phyloP scores from a whole-genome alignment of 2,888 invertebrate genomes.

The Teleogryllus oceanicus region DNA sequence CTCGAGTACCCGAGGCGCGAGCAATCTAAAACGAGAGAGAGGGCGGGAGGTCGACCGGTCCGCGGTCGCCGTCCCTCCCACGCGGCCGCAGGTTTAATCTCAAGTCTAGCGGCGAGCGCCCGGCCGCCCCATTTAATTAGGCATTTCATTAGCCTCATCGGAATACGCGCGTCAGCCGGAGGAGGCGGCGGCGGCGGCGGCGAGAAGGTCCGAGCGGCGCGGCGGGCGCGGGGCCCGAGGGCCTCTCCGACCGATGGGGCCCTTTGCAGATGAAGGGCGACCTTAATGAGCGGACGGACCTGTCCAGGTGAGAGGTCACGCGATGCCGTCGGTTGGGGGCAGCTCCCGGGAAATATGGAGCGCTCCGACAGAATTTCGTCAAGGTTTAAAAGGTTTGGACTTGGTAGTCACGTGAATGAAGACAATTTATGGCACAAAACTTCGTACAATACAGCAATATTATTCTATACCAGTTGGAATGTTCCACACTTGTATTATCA shows the following conservation, averaged over 20 bases:
- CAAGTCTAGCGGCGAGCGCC: conserved; percentile 2
- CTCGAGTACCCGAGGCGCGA: too few relatives aligned
- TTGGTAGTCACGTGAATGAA: too few relatives aligned
- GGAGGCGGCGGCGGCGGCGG: background rate
- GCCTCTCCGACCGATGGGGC: background rate
- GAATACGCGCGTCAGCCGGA: conserved; percentile 4
- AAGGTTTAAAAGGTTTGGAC: too few relatives aligned
- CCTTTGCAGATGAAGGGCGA: background rate
- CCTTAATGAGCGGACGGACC: conserved; percentile 2
- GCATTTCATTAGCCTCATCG: conserved; percentile 1
- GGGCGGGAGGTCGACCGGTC: too few relatives aligned
- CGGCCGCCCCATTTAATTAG: background rate
- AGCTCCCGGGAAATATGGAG: too few relatives aligned
- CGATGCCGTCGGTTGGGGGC: background rate
- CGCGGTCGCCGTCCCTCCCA: background rate
- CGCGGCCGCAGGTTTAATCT: conserved; percentile 1
- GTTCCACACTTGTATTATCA: too few relatives aligned
- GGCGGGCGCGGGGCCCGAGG: background rate
- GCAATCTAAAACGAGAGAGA: too few relatives aligned
- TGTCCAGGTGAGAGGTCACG: background rate
- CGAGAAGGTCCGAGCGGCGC: background rate
- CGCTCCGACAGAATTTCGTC: too few relatives aligned
- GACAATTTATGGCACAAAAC: too few relatives aligned
- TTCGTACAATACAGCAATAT: too few relatives aligned
- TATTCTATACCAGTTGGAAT: too few relatives aligned